A percentile compares a stretch with the other conserved stretches of the same genome.
Evolutionary conservation across 2,113 vertebrate genomes (phyloP).

Genomic region (Bostrychus sinensis): DNA sequence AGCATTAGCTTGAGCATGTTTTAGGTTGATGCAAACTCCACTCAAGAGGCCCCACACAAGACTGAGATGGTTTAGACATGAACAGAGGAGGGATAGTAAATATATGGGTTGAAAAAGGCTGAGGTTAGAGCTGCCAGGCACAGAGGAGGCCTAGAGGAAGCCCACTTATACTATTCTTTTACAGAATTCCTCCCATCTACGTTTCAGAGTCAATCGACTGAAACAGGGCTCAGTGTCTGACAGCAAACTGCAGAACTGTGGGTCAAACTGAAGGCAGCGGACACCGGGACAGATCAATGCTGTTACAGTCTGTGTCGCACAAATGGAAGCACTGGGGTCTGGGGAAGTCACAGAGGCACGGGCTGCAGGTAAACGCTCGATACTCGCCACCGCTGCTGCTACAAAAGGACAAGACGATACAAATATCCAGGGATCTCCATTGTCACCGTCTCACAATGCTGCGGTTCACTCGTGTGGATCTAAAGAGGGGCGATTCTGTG

Average conservation of each 20-base stretch:
- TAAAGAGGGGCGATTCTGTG: no score
- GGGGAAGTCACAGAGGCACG: background rate
- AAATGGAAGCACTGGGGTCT: slow-evolving; percentile 14
- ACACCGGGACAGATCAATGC: slow-evolving; percentile 14
- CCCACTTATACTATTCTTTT: background rate
- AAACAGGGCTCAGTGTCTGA: background rate
- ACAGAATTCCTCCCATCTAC: background rate
- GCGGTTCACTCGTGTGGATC: background rate
- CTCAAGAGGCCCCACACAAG: no score
- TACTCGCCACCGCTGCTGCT: background rate
- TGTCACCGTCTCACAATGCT: background rate
- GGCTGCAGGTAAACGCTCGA: background rate
- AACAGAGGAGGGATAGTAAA: no score
- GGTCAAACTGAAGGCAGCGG: background rate
- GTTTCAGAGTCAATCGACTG: background rate
- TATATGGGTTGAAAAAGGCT: no score
- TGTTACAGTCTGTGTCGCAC: background rate
- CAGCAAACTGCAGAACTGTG: background rate
- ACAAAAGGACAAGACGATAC: background rate
- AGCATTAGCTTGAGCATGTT: no score
- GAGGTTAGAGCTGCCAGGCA: no score
- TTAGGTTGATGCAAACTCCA: no score
- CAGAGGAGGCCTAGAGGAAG: no score
- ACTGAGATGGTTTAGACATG: no score
- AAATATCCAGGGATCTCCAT: background rate